Evolutionary conservation across 2,797 vertebrate genomes (phyloP).

Genomic region (Sebastolobus altivelis): DNA sequence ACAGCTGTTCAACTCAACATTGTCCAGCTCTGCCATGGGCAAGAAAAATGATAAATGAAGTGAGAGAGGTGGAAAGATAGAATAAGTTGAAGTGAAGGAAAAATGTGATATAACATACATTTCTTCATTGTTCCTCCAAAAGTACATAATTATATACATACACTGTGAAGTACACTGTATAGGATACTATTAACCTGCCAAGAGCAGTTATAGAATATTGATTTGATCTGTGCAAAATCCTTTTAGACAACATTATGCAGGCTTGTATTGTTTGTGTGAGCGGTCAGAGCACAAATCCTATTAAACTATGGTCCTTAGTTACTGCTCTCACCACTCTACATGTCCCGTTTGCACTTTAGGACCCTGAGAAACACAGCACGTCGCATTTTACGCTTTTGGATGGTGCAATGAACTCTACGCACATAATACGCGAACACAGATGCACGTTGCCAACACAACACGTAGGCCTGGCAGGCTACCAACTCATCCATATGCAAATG

Average conservation of each 20-base stretch:
- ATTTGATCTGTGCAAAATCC: constrained; percentile 29
- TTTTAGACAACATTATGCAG: constrained; percentile 4
- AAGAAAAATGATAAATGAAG: constrained; percentile 38
- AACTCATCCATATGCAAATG: constrained; percentile 74
- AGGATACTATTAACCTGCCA: constrained; percentile 6
- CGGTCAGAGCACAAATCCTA: constrained; percentile 13
- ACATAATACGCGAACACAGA: constrained; percentile 28
- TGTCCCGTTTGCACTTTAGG: constrained; percentile 12
- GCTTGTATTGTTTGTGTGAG: background rate
- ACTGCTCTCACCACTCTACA: background rate
- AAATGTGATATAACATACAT: background rate
- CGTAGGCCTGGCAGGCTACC: constrained; percentile 45
- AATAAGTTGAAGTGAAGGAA: background rate
- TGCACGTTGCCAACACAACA: constrained; percentile 32
- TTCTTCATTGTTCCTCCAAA: constrained; percentile 11
- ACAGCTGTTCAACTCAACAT: constrained; percentile 64
- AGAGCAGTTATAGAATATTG: constrained; percentile 23
- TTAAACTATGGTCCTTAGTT: constrained; percentile 12
- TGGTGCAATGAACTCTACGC: constrained; percentile 35
- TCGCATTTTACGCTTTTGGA: constrained; percentile 26
- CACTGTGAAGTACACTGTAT: background rate
- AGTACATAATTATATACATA: constrained; percentile 5
- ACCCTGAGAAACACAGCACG: constrained; percentile 23
- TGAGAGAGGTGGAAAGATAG: constrained; percentile 36
- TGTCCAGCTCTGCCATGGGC: constrained; percentile 45